A percentile compares a stretch with the other conserved stretches of the same genome.
phyloP scores from a whole-genome alignment of 2,888 invertebrate genomes.

The Cataglyphis albicans region DNA sequence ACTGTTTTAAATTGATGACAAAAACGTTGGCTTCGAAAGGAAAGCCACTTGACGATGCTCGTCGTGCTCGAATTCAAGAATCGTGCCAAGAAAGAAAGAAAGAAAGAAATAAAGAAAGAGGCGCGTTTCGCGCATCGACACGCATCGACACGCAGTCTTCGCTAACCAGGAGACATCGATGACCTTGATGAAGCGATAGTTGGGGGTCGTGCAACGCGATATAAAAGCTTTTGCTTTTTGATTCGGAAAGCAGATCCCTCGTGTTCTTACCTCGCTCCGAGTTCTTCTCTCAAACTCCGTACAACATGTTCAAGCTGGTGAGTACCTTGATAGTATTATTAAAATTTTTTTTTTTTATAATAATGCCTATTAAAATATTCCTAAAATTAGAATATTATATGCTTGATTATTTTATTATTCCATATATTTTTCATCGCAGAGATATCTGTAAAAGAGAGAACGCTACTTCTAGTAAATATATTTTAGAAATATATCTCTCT shows the following conservation, averaged over 20 bases:
- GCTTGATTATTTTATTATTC: not conserved
- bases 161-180: slow-evolving; percentile 41
- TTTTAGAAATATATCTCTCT: not conserved
- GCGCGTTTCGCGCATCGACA: slow-evolving; percentile 13
- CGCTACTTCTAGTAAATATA: not conserved
- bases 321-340: slow-evolving; percentile 74
- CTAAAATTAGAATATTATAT: not conserved
- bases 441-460: not conserved
- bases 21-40: slow-evolving; percentile 28
- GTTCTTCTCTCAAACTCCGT: slow-evolving; percentile 45
- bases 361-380: not conserved
- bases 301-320: slow-evolving; percentile 87
- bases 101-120: slow-evolving; percentile 28
- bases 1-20: slow-evolving; percentile 39
- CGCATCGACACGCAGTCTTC: not conserved
- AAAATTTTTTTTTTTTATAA: not conserved
- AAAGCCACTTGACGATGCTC: slow-evolving; percentile 51
- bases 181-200: slow-evolving; percentile 73
- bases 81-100: slow-evolving; percentile 44
- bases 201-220: slow-evolving; percentile 57
- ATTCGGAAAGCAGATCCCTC: slow-evolving; percentile 66
- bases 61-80: slow-evolving; percentile 31
- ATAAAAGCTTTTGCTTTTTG: slow-evolving; percentile 72
- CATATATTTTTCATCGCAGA: not conserved
- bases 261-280: slow-evolving; percentile 28